phyloP scores from a whole-genome alignment of 2,113 vertebrate species.

The Aspidoscelis tigris region DNA sequence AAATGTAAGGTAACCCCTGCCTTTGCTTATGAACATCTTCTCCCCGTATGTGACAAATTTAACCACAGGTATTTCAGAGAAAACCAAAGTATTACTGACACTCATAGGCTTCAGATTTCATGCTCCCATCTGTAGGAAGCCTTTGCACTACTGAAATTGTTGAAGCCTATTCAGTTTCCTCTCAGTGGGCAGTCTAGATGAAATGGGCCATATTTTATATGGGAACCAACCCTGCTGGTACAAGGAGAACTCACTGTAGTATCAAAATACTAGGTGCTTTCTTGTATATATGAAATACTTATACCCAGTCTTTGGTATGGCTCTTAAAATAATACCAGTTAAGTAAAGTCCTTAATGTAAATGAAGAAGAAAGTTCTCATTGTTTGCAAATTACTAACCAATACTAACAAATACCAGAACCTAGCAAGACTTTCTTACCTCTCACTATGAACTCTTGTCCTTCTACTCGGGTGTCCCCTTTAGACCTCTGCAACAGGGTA shows the following conservation, averaged over 20 bases:
- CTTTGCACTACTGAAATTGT: not conserved
- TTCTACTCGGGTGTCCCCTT: conserved; percentile 93
- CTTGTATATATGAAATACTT: too few species aligned
- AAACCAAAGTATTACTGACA: not conserved
- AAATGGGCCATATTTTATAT: not conserved
- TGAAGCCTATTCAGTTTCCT: not conserved
- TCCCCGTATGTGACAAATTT: not conserved
- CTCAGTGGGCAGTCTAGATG: too few species aligned
- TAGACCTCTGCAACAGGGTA: conserved; percentile 92
- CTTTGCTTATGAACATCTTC: not conserved
- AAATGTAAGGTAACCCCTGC: not conserved
- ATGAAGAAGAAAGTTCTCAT: not conserved
- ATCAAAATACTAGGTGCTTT: not conserved
- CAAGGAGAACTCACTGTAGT: not conserved
- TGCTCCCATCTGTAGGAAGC: not conserved
- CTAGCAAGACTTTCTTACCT: conserved; percentile 77
- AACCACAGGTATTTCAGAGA: not conserved
- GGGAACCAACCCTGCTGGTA: not conserved
- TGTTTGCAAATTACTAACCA: not conserved
- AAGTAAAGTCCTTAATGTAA: too few species aligned
- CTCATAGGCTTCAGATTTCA: not conserved
- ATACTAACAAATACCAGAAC: not conserved
- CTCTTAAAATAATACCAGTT: too few species aligned
- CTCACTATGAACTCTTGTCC: conserved; percentile 97
- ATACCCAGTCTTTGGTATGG: too few species aligned